Base-by-base conservation (phyloP, 2,113 vertebrate genomes). In the Taurulus bubalis region DNA sequence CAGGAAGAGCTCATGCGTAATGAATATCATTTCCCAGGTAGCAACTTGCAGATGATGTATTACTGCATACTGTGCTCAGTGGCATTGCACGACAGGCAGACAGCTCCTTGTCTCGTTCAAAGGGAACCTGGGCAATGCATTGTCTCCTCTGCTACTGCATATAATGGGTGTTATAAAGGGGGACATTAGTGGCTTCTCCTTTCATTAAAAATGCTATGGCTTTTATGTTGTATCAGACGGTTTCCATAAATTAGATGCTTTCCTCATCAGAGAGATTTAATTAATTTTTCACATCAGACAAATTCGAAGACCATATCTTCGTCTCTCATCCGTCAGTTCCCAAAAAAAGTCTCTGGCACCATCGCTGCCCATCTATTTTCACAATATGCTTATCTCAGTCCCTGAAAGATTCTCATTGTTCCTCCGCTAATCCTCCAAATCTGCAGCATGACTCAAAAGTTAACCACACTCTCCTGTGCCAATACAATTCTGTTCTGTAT, bases 381-480 rank as follows among this genome's bases (percentile, higher is more conserved):
- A 91, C 91, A 93, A 92, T 93, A 93, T 92, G 90, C 90, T 93
- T 90, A 92, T 93, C 93, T 92, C 67, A 72, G 79, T 84, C 88
- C 84, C 86, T 92, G 89, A 94, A 94, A 92, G 88, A 90, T 86
- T 89, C 69, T 86, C 82, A 93, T 94, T 94, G 91, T 94, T 93
- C 90, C 56, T 71, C 67, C 4, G 26, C 86, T 94, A 94, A 94
- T 95, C 92, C 91, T 78, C 60, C 79, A 91, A 93, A 94, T 94
- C 93, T 92, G 89, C 91, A 88, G 89, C 85, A 84, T 91, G 92
- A 93, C 90, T 93, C 75, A 91, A 91, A 94, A 92, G 90, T 92
- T 86, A 91, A 88, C 89, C 85, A 71, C 82, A 80, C 83, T 77
- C 80, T 73, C 81, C 70, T 36, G 82, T 89, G 92, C 91, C 92